Base-by-base conservation (phyloP, 2,888 invertebrate species). In the Spialia ferax region DNA sequence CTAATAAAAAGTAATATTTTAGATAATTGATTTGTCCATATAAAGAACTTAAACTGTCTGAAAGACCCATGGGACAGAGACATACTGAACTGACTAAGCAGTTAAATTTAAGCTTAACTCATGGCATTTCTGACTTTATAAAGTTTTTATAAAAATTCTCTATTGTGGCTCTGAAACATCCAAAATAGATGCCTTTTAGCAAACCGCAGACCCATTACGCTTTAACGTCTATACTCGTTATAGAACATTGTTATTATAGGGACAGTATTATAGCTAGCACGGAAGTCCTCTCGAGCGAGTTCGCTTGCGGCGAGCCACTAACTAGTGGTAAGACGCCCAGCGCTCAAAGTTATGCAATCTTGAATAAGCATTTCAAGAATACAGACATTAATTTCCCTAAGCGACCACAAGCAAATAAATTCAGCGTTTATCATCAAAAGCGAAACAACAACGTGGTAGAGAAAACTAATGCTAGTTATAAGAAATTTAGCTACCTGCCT, bases 231-330 rank as follows among this genome's bases (percentile, higher is more conserved):
- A 13, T 60, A 22, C 59, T 52, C 2, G 38, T 66, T 60, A 54
- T 32, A 45, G 66, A 60, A 60, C 48, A 59, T 55, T 61, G 54
- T 67, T 60, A 67, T 67, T 61, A 52, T 59, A 32, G 26, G 23
- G 38, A 63, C 20, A 70, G 67, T 59, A 63, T 65, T 61, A 67
- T 67, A 79, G 80, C 45, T 10, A 8, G 76, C 80, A 82, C 75
- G 78, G 83, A 85, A 86, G 79, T 80, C 72, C 81, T 83, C 77
- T 77, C 73, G 78, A 75, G 69, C 75, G 72, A 78, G 78, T 75
- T 74, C 73, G 77, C 85, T 86, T 88, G 89, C 77, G 87, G 89
- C 72, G 50, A 81, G 86, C 88, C 89, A 74, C 87, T 85, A 87
- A 88, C 78, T 77, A 80, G 79, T 76, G 80, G 79, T 76, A 73